Conservation (phyloP, 2,797 vertebrate genomes). For the Mus caroli region DNA sequence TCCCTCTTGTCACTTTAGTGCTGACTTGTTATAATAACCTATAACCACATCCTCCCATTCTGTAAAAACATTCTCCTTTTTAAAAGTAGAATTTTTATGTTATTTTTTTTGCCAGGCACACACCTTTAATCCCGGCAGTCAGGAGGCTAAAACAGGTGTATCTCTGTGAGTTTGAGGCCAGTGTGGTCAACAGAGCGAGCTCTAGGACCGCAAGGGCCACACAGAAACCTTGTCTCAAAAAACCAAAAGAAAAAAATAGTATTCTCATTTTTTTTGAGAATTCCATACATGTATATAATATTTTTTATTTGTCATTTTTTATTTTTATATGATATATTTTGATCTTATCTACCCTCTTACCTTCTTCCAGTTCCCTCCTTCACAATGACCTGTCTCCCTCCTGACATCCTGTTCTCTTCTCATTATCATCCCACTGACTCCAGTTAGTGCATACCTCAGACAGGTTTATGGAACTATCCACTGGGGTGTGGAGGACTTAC, state of each 20-base stretch:
- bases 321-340: not conserved
- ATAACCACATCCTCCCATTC: not conserved
- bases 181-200: not conserved
- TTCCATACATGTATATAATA: not conserved
- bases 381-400: not conserved
- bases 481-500: not conserved
- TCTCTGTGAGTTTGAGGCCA: not conserved
- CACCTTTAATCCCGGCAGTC: not conserved
- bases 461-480: not conserved
- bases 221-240: not conserved
- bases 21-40: not conserved
- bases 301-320: not conserved
- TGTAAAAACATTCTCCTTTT: not conserved
- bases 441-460: not conserved
- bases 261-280: not conserved
- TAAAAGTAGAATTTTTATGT: not conserved
- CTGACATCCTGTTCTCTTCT: not conserved
- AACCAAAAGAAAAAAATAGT: not conserved
- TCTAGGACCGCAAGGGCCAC: not conserved
- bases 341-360: not conserved
- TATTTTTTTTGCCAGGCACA: not conserved
- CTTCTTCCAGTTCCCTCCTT: not conserved
- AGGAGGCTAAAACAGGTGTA: not conserved
- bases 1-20: slow-evolving; percentile 27
- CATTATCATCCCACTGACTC: not conserved